Percentiles rank a stretch among this genome's conserved stretches.
phyloP scores from a whole-genome alignment of 2,888 invertebrate genomes.

The Parapristionchus giblindavisi region DNA sequence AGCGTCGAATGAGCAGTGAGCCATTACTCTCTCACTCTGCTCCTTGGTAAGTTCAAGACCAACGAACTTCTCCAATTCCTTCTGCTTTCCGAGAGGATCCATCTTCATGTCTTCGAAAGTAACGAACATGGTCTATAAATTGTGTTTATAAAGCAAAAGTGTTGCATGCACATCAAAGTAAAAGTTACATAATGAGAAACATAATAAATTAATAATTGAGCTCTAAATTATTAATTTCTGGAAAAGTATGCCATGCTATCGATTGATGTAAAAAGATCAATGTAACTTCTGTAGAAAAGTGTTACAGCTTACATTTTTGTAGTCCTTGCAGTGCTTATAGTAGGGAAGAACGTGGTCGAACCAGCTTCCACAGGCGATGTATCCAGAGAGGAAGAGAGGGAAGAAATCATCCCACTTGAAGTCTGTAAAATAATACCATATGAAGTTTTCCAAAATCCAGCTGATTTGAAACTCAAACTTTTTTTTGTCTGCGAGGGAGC shows the following conservation, averaged over 20 bases:
- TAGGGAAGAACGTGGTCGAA: slow-evolving; percentile 71
- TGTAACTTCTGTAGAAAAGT: no score
- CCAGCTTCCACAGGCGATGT: slow-evolving; percentile 72
- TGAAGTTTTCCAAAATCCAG: no score
- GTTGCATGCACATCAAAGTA: no score
- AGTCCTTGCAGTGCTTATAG: slow-evolving; percentile 67
- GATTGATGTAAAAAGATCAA: no score
- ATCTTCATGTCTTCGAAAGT: slow-evolving; percentile 71
- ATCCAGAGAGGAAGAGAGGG: slow-evolving; percentile 70
- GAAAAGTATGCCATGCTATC: no score
- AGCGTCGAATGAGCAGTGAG: slow-evolving; percentile 81
- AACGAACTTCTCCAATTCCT: slow-evolving; percentile 80
- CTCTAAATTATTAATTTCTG: not conserved
- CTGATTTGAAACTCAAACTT: no score
- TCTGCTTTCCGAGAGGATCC: slow-evolving; percentile 79
- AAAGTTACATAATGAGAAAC: no score
- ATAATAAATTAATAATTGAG: not conserved
- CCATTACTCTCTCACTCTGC: slow-evolving; percentile 75
- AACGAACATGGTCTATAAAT: slow-evolving; percentile 62
- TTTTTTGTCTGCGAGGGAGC: no score
- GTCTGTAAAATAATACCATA: no score
- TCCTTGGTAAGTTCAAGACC: slow-evolving; percentile 75
- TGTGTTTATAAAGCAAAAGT: no score
- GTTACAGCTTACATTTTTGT: slow-evolving; percentile 68
- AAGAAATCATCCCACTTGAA: slow-evolving; percentile 71